phyloP scores from a whole-genome alignment of 2,888 invertebrate species.

The Charanyca ferruginea region DNA sequence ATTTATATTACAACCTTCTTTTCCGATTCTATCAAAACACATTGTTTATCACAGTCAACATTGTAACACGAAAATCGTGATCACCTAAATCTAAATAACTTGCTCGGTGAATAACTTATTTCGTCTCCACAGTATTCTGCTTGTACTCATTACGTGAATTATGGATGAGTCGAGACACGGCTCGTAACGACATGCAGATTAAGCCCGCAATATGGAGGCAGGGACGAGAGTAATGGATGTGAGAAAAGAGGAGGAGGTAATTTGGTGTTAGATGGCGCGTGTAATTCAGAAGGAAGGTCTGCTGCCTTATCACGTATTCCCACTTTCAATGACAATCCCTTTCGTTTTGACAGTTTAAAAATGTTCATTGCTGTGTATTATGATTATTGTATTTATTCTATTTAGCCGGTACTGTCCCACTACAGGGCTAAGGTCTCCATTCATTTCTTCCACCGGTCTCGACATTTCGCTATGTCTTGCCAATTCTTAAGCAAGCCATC shows the following conservation, averaged over 20 bases:
- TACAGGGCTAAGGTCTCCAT: too few relatives aligned
- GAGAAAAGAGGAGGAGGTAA: constrained; percentile 73
- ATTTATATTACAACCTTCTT: not conserved
- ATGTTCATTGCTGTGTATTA: too few relatives aligned
- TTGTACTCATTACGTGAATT: constrained; percentile 87
- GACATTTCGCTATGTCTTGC: too few relatives aligned
- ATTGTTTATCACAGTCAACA: not conserved
- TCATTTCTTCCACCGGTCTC: too few relatives aligned
- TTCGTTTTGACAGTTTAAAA: not conserved
- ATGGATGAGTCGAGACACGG: constrained; percentile 86
- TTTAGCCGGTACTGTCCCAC: too few relatives aligned
- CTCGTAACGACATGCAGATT: constrained; percentile 88
- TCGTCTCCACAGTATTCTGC: constrained; percentile 69
- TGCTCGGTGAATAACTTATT: constrained; percentile 63
- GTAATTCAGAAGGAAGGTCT: constrained; percentile 14
- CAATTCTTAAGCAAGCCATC: too few relatives aligned
- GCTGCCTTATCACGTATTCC: not conserved
- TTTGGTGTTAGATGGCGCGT: constrained; percentile 58
- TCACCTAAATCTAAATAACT: constrained; percentile 50
- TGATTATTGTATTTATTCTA: too few relatives aligned
- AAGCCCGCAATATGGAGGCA: constrained; percentile 77
- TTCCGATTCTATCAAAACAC: not conserved
- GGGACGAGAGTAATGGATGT: constrained; percentile 50
- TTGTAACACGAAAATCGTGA: not conserved
- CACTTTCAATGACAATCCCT: not conserved